phyloP scores from a whole-genome alignment of 2,113 vertebrate genomes.

The Catagonus wagneri region DNA sequence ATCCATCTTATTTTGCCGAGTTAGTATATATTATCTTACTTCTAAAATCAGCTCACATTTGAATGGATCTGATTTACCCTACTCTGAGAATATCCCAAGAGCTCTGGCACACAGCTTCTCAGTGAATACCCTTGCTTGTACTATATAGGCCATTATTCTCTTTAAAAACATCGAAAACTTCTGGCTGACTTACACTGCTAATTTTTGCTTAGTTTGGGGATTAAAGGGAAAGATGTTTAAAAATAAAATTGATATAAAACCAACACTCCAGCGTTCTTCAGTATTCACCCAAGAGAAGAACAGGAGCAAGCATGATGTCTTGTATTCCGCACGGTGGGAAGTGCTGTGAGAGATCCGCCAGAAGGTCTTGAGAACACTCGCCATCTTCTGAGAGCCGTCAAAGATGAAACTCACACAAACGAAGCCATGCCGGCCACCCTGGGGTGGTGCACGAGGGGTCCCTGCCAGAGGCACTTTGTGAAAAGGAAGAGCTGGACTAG shows the following conservation, averaged over 20 bases:
- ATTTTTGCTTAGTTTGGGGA: conserved; percentile 18
- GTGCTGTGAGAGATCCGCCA: not conserved
- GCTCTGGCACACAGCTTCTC: not conserved
- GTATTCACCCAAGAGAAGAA: not conserved
- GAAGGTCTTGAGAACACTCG: not conserved
- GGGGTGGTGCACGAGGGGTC: no score
- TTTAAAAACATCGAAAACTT: not conserved
- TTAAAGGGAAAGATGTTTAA: not conserved
- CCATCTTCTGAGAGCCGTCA: not conserved
- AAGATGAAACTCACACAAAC: no score
- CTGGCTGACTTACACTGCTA: not conserved
- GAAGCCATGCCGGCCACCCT: fast-evolving
- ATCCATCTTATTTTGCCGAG: not conserved
- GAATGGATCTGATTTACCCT: not conserved
- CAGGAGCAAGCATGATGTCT: not conserved
- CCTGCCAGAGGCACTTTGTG: not conserved
- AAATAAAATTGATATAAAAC: conserved; percentile 49
- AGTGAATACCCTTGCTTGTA: not conserved
- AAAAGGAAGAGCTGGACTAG: not conserved
- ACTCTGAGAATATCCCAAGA: not conserved
- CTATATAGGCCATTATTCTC: not conserved
- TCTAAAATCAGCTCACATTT: not conserved
- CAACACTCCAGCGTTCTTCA: not conserved
- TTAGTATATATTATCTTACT: not conserved
- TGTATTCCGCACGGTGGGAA: not conserved